phyloP scores from a whole-genome alignment of 2,113 vertebrate genomes.

The Clarias gariepinus region DNA sequence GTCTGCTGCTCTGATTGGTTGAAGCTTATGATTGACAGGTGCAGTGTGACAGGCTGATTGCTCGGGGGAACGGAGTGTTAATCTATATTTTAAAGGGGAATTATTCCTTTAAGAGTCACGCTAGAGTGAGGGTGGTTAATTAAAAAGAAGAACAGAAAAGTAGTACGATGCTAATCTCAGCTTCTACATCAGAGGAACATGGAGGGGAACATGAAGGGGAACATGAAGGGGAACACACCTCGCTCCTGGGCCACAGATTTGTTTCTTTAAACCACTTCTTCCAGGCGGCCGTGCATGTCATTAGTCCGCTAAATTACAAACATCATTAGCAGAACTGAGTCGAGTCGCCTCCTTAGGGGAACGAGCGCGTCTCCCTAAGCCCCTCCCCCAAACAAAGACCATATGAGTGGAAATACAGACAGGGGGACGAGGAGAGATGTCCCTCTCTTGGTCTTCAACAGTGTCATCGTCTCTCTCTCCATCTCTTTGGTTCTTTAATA shows the following conservation, averaged over 20 bases:
- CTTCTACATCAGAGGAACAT: no score
- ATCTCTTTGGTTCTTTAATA: conserved; percentile 52
- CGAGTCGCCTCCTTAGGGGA: conserved; percentile 66
- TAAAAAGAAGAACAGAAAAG: neutral
- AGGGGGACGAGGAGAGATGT: neutral
- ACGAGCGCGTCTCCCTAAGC: conserved; percentile 46
- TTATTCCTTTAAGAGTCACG: no score
- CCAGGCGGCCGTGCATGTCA: conserved; percentile 71
- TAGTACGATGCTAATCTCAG: neutral
- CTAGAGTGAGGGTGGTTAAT: no score
- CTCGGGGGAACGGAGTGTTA: neutral
- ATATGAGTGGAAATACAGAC: neutral
- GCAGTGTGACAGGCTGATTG: neutral
- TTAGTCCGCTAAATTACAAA: conserved; percentile 73
- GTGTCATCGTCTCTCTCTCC: neutral
- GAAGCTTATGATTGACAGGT: neutral
- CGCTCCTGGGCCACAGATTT: conserved; percentile 33
- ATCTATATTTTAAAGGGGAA: neutral
- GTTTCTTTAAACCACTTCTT: conserved; percentile 58
- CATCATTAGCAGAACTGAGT: conserved; percentile 75
- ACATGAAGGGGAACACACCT: neutral
- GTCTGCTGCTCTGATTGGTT: neutral
- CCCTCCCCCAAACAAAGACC: conserved; percentile 52
- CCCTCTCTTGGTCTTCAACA: neutral
- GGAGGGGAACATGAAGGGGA: no score